These are phyloP conservation scores for Subacronicta megacephala DNA, from an alignment of 2,888 invertebrate genomes.

Conservation along the genomic window DNA sequence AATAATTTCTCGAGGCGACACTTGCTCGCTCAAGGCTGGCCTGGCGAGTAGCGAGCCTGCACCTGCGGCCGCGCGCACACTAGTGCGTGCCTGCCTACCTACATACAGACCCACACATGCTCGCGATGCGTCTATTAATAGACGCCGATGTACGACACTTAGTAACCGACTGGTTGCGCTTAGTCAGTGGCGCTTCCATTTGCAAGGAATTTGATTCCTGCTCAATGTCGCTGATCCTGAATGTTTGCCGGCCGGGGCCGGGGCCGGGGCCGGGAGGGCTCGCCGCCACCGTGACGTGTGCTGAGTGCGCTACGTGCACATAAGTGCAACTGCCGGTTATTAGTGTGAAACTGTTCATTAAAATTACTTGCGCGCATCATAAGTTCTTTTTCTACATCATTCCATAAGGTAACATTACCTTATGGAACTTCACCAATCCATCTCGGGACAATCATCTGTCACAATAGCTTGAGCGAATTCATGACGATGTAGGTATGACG, in stretches of 20 bases:
- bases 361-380: neutral
- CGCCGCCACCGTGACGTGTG: neutral
- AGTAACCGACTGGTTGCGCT: slow-evolving; percentile 58
- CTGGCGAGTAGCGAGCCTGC: slow-evolving; percentile 43
- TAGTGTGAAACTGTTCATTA: neutral
- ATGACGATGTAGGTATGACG: too few species aligned
- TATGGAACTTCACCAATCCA: too few species aligned
- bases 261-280: too few species aligned
- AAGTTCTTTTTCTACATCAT: too few species aligned
- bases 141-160: slow-evolving; percentile 49
- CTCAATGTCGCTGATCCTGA: slow-evolving; percentile 19
- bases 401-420: too few species aligned
- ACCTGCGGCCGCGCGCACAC: slow-evolving; percentile 51
- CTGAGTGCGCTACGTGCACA: neutral
- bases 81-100: too few species aligned
- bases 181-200: slow-evolving; percentile 57
- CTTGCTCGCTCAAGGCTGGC: slow-evolving; percentile 59
- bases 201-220: slow-evolving; percentile 53
- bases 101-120: slow-evolving; percentile 24
- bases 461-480: too few species aligned
- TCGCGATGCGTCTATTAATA: slow-evolving; percentile 54
- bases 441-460: too few species aligned
- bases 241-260: neutral
- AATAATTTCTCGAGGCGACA: slow-evolving; percentile 57
- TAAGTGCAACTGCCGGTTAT: too few species aligned